Evolutionary conservation across 1,140 invertebrate species (phyloP), one percentile per base, ranked within the genome.

Genomic region (Aphelenchoides fujianensis): DNA sequence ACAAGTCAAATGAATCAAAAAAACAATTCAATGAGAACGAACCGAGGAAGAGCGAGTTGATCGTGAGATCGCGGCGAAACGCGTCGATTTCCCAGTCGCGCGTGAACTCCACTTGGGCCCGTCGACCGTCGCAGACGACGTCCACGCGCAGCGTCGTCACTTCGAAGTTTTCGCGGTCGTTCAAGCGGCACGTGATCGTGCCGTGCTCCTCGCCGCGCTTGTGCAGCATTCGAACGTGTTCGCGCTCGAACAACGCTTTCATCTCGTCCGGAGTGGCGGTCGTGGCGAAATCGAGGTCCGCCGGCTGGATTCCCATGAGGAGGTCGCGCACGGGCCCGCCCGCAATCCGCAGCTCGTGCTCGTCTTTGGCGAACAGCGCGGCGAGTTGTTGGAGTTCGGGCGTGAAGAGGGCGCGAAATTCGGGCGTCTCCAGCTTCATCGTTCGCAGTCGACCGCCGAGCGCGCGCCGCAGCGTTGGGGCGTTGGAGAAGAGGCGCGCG

Each of bases 31-130:
- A n/a, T n/a, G n/a, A n/a, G n/a, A n/a, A n/a, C n/a, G n/a, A n/a
- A 84, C 91, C 94, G 68, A 99, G 87, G 86, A 95, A 99, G 92
- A 99, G 94, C 0, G 96, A 95, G 88, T 99, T 99, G 41, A 99
- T 92, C 0, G 97, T 99, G 0, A 99, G 87, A 87, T 99, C 97
- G 82, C 97, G 87, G 76, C 97, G 88, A 84, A 91, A 92, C 0
- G 96, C 93, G 89, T 99, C 97, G 55, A 94, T 83, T 80, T 91
- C 88, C 95, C 96, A 98, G 85, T 97, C 91, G 61, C 89, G 94
- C 3, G 94, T 98, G 84, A 93, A 98, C 79, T 91, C 86, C 23
- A 99, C 94, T 85, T 95, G 90, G 32, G 96, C 95, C 86, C 93
- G 93, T 59, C 97, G 88, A 0, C 97, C 97, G 88, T 99, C 92